Evolutionary conservation across 2,113 vertebrate species (phyloP).

Genomic region (Halichoerus grypus): DNA sequence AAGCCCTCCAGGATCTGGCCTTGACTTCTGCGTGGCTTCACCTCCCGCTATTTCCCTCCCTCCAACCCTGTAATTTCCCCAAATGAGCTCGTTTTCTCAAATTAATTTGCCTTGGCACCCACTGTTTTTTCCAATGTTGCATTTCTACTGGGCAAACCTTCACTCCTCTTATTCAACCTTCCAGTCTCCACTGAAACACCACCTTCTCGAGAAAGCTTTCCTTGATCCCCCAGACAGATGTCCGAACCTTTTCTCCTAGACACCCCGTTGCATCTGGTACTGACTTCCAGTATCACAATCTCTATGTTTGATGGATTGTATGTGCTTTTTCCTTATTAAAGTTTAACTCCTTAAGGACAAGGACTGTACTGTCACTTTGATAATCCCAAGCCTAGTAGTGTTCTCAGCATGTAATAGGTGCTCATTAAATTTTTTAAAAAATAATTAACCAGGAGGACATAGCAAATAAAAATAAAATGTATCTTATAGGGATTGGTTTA

Average conservation of each 20-base stretch:
- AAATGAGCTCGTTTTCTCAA: not conserved
- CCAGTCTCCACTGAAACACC: not conserved
- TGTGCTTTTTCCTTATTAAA: conserved; percentile 19
- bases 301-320: not conserved
- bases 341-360: conserved; percentile 13
- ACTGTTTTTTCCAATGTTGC: not conserved
- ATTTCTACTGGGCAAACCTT: not conserved
- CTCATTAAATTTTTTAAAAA: not conserved
- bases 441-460: not conserved
- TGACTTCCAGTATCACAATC: not conserved
- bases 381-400: not conserved
- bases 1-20: not conserved
- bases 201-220: conserved; percentile 12
- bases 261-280: not conserved
- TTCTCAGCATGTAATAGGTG: not conserved
- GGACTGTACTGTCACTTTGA: not conserved
- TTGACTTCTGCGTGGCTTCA: not conserved
- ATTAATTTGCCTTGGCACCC: not conserved
- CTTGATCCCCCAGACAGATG: not conserved
- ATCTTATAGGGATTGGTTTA: not conserved
- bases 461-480: conserved; percentile 49
- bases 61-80: not conserved
- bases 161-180: not conserved
- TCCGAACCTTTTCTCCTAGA: not conserved
- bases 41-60: not conserved